Percentiles rank a stretch among this genome's conserved stretches.
phyloP scores from a whole-genome alignment of 2,888 invertebrate genomes.

The Agapostemon virescens region DNA sequence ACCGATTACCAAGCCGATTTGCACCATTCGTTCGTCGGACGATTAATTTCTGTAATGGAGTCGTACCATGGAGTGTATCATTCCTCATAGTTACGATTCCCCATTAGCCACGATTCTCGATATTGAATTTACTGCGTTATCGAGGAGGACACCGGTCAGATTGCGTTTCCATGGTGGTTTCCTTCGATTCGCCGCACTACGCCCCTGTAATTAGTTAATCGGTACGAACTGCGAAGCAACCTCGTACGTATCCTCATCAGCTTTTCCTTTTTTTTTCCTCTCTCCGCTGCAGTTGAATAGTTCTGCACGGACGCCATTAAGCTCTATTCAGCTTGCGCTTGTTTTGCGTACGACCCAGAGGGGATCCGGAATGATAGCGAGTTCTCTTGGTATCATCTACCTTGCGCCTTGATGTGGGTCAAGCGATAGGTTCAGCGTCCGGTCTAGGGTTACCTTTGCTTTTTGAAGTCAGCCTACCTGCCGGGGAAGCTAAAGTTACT shows the following conservation, averaged over 20 bases:
- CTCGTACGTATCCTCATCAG: background rate
- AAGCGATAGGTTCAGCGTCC: background rate
- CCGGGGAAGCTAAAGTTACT: background rate
- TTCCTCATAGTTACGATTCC: constrained; percentile 46
- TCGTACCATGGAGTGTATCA: constrained; percentile 47
- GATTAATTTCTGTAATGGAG: constrained; percentile 63
- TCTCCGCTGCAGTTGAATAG: background rate
- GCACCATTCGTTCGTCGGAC: constrained; percentile 51
- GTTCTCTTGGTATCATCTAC: background rate
- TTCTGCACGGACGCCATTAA: constrained; percentile 13
- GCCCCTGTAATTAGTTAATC: constrained; percentile 41
- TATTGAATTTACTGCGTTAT: constrained; percentile 55
- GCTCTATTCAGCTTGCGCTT: background rate
- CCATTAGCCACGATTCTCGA: constrained; percentile 51
- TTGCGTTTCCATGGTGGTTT: constrained; percentile 23
- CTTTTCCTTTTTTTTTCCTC: background rate
- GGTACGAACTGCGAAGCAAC: background rate
- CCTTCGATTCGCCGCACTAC: constrained; percentile 32
- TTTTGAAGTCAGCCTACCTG: background rate
- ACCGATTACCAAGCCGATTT: constrained; percentile 61
- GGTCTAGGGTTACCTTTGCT: background rate
- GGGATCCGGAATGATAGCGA: background rate
- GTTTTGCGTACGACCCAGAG: background rate
- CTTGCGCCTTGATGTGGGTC: background rate
- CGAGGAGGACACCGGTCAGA: constrained; percentile 1